phyloP scores from a whole-genome alignment of 1,140 invertebrate genomes.

The Uloborus diversus region DNA sequence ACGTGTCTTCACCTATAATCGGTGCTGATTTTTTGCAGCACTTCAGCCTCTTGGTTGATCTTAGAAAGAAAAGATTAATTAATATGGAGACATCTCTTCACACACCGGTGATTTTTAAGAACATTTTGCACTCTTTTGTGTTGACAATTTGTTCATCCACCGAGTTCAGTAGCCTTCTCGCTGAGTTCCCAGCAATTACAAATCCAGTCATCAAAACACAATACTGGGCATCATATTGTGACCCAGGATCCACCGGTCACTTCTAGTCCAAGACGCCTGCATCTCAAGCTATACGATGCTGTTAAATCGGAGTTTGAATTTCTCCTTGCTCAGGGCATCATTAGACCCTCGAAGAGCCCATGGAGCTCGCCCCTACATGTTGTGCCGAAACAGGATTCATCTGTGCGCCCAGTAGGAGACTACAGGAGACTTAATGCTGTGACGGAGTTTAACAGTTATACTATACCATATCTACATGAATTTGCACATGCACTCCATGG shows the following conservation, averaged over 20 bases:
- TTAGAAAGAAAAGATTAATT: constrained; percentile 3
- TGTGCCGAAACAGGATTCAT: constrained; percentile 55
- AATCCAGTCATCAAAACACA: no score
- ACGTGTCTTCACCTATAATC: constrained; percentile 19
- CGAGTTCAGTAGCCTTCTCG: no score
- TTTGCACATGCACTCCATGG: not conserved
- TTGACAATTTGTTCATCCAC: no score
- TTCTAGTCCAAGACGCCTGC: constrained; percentile 2
- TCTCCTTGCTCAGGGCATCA: constrained; percentile 61
- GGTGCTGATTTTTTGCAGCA: constrained; percentile 35
- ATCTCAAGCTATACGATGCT: constrained; percentile 11
- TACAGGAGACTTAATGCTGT: constrained; percentile 59
- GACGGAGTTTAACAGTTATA: constrained; percentile 61
- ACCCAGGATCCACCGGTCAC: constrained; percentile 3
- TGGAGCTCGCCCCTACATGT: constrained; percentile 64
- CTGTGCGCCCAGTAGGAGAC: constrained; percentile 59
- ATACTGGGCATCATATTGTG: constrained; percentile 3
- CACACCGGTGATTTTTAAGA: no score
- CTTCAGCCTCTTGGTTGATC: constrained; percentile 10
- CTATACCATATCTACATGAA: not conserved
- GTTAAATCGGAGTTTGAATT: constrained; percentile 58
- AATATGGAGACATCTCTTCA: no score
- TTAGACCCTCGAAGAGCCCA: constrained; percentile 62
- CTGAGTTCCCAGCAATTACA: no score
- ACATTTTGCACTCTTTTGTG: no score